Evolutionary conservation across 2,797 vertebrate species (phyloP).

Genomic region (Hyperoplus immaculatus): DNA sequence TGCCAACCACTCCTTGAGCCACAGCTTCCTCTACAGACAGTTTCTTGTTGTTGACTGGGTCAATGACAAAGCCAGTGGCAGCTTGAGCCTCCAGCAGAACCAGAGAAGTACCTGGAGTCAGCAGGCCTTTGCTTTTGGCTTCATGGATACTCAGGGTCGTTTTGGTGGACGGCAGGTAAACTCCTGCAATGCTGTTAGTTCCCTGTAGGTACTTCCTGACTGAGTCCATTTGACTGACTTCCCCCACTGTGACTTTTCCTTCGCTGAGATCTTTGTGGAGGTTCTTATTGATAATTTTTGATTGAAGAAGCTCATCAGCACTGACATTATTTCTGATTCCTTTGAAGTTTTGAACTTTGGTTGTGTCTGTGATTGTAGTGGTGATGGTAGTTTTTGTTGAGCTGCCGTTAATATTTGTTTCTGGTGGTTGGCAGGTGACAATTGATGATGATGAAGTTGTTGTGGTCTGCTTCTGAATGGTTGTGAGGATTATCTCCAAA

Average conservation of each 20-base stretch:
- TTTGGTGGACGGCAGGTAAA: constrained; percentile 78
- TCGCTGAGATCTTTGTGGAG: constrained; percentile 79
- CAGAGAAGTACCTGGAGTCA: constrained; percentile 81
- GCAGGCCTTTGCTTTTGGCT: constrained; percentile 70
- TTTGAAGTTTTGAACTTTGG: constrained; percentile 45
- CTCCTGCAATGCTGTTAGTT: constrained; percentile 76
- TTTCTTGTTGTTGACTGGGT: constrained; percentile 64
- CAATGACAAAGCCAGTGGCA: constrained; percentile 76
- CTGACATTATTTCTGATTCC: constrained; percentile 56
- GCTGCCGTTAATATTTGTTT: not conserved
- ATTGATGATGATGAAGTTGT: constrained; percentile 59
- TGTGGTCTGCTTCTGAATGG: constrained; percentile 47
- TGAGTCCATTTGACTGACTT: constrained; percentile 70
- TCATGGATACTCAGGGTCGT: constrained; percentile 78
- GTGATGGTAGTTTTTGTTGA: constrained; percentile 26
- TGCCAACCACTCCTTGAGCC: constrained; percentile 50
- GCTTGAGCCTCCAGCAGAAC: constrained; percentile 38
- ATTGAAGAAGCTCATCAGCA: constrained; percentile 77
- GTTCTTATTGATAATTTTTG: constrained; percentile 69
- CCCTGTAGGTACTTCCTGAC: constrained; percentile 78
- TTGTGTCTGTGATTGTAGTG: constrained; percentile 28
- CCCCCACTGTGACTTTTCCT: constrained; percentile 69
- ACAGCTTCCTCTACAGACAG: constrained; percentile 73
- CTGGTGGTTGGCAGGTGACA: constrained; percentile 18
- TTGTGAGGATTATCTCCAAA: constrained; percentile 73